A percentile compares a stretch with the other conserved stretches of the same genome.
phyloP scores from a whole-genome alignment of 2,888 invertebrate species.

The Torymus texanus region DNA sequence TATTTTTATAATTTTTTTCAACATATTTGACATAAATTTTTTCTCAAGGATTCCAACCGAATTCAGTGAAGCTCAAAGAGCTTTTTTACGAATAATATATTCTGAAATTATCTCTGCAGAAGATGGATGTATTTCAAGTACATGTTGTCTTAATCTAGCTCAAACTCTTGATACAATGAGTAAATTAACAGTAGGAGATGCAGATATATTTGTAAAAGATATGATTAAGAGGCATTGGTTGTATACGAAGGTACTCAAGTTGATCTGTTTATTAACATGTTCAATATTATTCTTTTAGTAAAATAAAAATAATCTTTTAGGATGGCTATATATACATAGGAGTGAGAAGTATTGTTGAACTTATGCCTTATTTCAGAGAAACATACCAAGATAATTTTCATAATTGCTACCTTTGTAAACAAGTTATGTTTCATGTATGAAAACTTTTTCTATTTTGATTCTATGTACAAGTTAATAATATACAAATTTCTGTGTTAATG shows the following conservation, averaged over 20 bases:
- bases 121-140: conserved; percentile 62
- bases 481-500: neutral
- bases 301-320: conserved; percentile 57
- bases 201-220: conserved; percentile 63
- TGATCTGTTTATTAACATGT: conserved; percentile 10
- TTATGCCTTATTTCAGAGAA: conserved; percentile 69
- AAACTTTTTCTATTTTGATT: conserved; percentile 17
- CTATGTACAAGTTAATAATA: neutral
- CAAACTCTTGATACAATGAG: conserved; percentile 49
- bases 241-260: conserved; percentile 59
- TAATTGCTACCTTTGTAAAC: conserved; percentile 67
- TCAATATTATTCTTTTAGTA: conserved; percentile 10
- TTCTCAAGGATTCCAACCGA: conserved; percentile 62
- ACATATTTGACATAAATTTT: conserved; percentile 31
- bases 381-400: conserved; percentile 63
- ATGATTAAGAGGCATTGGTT: conserved; percentile 65
- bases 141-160: conserved; percentile 65
- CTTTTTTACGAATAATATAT: conserved; percentile 64
- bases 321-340: conserved; percentile 69
- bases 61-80: conserved; percentile 63
- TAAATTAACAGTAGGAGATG: conserved; percentile 61
- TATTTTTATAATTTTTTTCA: conserved; percentile 12
- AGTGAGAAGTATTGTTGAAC: conserved; percentile 68
- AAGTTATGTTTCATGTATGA: conserved; percentile 68
- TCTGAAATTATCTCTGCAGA: conserved; percentile 65